These are phyloP conservation scores for Steromphala cineraria DNA, from an alignment of 2,888 invertebrate species.

Conservation along the genomic window DNA sequence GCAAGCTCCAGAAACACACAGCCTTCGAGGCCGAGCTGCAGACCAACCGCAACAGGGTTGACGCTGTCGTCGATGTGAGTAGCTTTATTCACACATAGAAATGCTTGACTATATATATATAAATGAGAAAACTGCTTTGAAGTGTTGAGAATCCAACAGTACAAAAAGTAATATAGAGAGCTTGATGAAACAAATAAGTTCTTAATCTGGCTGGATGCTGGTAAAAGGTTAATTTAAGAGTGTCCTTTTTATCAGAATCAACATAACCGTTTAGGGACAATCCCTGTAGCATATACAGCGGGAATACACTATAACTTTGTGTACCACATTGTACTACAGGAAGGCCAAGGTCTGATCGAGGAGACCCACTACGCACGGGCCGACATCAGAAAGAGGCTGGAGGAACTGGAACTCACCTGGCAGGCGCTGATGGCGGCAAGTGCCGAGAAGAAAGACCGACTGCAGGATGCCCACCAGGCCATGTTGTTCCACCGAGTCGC, in stretches of 20 bases:
- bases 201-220: too few species aligned
- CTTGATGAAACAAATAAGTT: too few species aligned
- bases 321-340: constrained; percentile 45
- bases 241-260: too few species aligned
- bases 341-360: constrained; percentile 78
- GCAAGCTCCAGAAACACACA: constrained; percentile 95
- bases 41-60: constrained; percentile 91
- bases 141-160: too few species aligned
- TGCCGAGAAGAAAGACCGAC: constrained; percentile 86
- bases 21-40: constrained; percentile 96
- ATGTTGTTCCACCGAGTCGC: constrained; percentile 89
- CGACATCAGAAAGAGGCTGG: constrained; percentile 88
- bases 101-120: too few species aligned
- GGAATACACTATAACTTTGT: too few species aligned
- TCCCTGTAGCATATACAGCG: too few species aligned
- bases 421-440: constrained; percentile 88
- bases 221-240: too few species aligned
- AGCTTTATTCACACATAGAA: not conserved
- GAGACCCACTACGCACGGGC: constrained; percentile 91
- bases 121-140: too few species aligned
- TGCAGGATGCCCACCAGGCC: constrained; percentile 93
- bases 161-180: too few species aligned
- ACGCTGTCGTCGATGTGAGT: constrained; percentile 84
- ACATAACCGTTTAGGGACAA: too few species aligned
- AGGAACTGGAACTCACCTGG: constrained; percentile 92